phyloP scores from a whole-genome alignment of 1,140 invertebrate genomes.

The Bathynomus jamesi region DNA sequence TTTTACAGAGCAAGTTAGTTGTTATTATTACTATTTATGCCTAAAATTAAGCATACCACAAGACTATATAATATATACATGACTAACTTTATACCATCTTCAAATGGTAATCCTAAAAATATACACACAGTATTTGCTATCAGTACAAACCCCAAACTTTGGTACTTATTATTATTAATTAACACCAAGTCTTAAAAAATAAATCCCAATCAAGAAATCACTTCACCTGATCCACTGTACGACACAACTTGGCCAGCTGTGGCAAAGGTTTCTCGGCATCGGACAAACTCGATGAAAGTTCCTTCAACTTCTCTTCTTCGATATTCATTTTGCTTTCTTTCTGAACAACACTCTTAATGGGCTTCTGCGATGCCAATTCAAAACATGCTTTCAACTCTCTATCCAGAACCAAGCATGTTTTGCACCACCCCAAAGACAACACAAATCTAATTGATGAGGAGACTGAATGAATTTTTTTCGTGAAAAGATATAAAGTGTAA shows the following conservation, averaged over 20 bases:
- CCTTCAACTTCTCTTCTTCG: slow-evolving; percentile 44
- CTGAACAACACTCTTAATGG: slow-evolving; percentile 43
- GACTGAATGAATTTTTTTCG: background rate
- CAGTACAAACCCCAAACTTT: background rate
- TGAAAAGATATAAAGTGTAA: background rate
- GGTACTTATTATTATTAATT: background rate
- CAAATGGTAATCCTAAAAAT: background rate
- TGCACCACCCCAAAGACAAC: slow-evolving; percentile 78
- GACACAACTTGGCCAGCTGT: slow-evolving; percentile 76
- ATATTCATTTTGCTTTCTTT: slow-evolving; percentile 15
- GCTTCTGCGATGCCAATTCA: slow-evolving; percentile 45
- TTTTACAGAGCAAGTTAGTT: background rate
- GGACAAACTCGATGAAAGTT: slow-evolving; percentile 66
- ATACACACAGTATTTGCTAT: background rate
- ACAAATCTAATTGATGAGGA: slow-evolving; percentile 59
- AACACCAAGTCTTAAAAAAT: background rate
- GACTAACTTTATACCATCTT: background rate
- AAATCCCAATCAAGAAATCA: background rate
- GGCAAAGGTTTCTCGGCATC: slow-evolving; percentile 82
- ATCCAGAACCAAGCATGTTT: slow-evolving; percentile 86
- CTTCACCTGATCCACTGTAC: slow-evolving; percentile 84
- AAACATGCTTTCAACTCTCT: slow-evolving; percentile 77
- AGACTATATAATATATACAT: background rate
- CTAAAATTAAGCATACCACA: background rate
- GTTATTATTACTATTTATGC: background rate